These are phyloP conservation scores for Prionchulus punctatus DNA, from an alignment of 2,888 invertebrate species.

Conservation along the genomic window DNA sequence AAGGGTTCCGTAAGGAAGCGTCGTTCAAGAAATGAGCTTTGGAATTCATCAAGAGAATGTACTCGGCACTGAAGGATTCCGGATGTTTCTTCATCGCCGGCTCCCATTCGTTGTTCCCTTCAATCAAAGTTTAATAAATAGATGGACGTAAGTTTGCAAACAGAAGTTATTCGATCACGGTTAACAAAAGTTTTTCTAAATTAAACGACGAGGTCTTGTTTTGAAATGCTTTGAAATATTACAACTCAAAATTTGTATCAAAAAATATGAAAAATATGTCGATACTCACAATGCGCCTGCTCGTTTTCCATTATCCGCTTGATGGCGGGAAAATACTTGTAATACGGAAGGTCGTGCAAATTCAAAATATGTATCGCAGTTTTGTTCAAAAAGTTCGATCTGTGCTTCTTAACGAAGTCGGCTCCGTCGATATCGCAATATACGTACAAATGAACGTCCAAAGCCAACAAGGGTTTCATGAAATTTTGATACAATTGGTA, in stretches of 20 bases:
- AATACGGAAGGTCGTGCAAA: constrained; percentile 17
- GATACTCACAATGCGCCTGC: constrained; percentile 15
- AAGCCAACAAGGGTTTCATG: constrained; percentile 17
- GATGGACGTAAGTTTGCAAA: too few relatives aligned
- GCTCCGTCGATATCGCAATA: constrained; percentile 14
- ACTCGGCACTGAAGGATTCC: constrained; percentile 32
- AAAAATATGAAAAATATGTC: too few relatives aligned
- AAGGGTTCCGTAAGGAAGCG: constrained; percentile 25
- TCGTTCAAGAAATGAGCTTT: constrained; percentile 30
- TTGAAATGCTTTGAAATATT: too few relatives aligned
- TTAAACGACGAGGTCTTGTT: too few relatives aligned
- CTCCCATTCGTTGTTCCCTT: constrained; percentile 17
- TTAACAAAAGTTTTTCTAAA: too few relatives aligned
- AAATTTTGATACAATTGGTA: constrained; percentile 27
- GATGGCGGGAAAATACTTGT: constrained; percentile 21
- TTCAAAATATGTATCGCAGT: constrained; percentile 1
- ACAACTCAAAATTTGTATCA: too few relatives aligned
- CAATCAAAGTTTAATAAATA: too few relatives aligned
- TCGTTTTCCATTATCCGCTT: constrained; percentile 23
- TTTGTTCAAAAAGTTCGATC: background rate
- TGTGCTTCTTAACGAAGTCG: background rate
- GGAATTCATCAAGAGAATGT: constrained; percentile 33
- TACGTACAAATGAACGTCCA: constrained; percentile 16
- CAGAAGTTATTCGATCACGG: too few relatives aligned
- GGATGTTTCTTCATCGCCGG: constrained; percentile 27